These are phyloP conservation scores for Drepana arcuata DNA, from an alignment of 1,140 invertebrate species.

Conservation along the genomic window DNA sequence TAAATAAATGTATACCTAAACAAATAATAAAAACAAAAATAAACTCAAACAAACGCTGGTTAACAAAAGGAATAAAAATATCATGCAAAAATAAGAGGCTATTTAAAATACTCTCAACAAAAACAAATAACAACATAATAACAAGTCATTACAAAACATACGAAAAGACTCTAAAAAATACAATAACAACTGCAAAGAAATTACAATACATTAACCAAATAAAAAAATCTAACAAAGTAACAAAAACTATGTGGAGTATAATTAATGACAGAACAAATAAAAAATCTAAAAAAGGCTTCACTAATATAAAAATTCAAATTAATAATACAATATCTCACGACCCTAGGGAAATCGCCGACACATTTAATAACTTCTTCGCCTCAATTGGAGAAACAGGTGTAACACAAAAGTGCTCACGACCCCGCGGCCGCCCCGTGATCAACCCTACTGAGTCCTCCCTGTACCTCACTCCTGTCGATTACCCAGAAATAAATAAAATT, in stretches of 20 bases:
- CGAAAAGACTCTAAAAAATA: conserved; percentile 12
- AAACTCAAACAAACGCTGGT: conserved; percentile 12
- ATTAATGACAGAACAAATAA: conserved; percentile 8
- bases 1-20: conserved; percentile 15
- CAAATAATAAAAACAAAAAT: conserved; percentile 13
- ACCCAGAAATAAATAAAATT: too few relatives aligned
- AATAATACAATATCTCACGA: not conserved
- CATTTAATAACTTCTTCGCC: too few relatives aligned
- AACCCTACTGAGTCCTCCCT: too few relatives aligned
- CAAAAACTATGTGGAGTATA: conserved; percentile 9
- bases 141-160: conserved; percentile 14
- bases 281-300: not conserved
- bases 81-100: conserved; percentile 22
- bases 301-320: conserved; percentile 4
- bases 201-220: conserved; percentile 5
- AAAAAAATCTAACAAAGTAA: conserved; percentile 3
- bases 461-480: too few relatives aligned
- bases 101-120: conserved; percentile 13
- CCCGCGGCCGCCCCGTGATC: too few relatives aligned
- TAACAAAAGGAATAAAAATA: conserved; percentile 17
- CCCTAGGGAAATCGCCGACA: too few relatives aligned
- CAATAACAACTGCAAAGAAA: conserved; percentile 12
- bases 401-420: too few relatives aligned
- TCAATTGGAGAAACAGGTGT: too few relatives aligned
- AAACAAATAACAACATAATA: conserved; percentile 11